Conservation (phyloP, 2,888 invertebrate genomes). For the Tachina fera region DNA sequence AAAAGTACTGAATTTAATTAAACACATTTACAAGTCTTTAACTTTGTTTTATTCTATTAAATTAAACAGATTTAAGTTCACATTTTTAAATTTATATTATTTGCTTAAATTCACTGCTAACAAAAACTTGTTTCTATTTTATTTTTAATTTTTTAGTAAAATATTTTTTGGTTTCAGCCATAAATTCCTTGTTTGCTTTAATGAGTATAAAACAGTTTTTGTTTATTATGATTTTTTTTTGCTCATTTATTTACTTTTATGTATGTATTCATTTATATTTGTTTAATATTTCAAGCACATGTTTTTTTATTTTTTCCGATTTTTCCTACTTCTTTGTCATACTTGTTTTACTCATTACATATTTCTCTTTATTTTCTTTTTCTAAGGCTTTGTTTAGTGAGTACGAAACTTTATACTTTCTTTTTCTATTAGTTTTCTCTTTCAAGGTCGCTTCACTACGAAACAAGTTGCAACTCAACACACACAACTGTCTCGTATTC, state of each 20-base stretch:
- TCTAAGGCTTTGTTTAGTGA: slow-evolving; percentile 47
- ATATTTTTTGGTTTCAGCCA: not conserved
- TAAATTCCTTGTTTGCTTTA: not conserved
- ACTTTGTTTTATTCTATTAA: not conserved
- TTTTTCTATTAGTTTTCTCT: slow-evolving; percentile 45
- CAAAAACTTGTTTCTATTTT: not conserved
- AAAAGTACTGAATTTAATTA: not conserved
- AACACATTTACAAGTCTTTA: not conserved
- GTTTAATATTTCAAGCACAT: slow-evolving; percentile 67
- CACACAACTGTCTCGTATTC: slow-evolving; percentile 53
- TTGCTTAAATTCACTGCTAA: not conserved
- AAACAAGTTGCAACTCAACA: slow-evolving; percentile 27
- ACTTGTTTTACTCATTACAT: slow-evolving; percentile 16
- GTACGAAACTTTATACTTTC: slow-evolving; percentile 62
- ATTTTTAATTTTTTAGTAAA: not conserved
- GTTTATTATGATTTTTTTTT: slow-evolving; percentile 31
- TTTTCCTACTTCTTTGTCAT: slow-evolving; percentile 43
- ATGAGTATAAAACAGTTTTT: slow-evolving; percentile 6
- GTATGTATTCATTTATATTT: slow-evolving; percentile 38
- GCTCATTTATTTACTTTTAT: slow-evolving; percentile 31
- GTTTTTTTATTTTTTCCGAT: slow-evolving; percentile 55
- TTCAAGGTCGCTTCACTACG: slow-evolving; percentile 67
- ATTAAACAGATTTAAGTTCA: slow-evolving; percentile 4
- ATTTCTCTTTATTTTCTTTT: slow-evolving; percentile 20
- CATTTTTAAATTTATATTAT: not conserved